Evolutionary conservation across 2,113 vertebrate genomes (phyloP), one percentile per base, ranked within the genome.

Genomic region (Ardeotis arabs): DNA sequence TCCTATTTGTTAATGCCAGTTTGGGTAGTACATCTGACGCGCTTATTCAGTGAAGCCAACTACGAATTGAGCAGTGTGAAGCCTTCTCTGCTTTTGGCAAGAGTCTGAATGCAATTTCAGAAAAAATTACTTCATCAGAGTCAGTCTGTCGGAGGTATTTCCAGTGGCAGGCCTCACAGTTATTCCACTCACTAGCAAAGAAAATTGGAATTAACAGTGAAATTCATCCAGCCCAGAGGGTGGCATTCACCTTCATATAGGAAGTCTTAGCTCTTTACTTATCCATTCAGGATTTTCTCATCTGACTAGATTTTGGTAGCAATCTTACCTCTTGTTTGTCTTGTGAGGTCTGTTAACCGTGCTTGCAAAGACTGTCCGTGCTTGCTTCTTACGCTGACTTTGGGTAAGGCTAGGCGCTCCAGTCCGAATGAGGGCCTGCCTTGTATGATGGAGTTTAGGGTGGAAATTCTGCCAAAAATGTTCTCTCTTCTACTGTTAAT

Each of bases 331-430:
- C 29, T 23, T 25, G 5, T 59, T 62, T 87, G 56, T 59, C 35
- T n/a, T 68, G 23, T 7, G 12, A 25, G 23, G 39, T 60, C 39
- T 60, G 29, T 41, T 69, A 10, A 14, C 20, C 4, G 1, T 5
- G 21, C 67, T n/a, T 0, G 0, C n/a, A 35, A 22, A 7, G 58
- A 9, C 80, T 49, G 52, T 33, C 35, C 5, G 0, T 47, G 2
- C 50, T 22, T 27, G 47, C 45, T 14, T 12, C 44, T 33, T 35
- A 2, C 9, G 24, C 49, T 75, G 73, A 2, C 45, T 39, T 35
- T 3, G 7, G 11, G 69, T 21, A 4, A 17, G 52, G 24, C 31
- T 23, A 4, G 8, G 20, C 33, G 13, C 33, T 47, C 41, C 4
- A 0, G 28, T 20, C 16, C 0, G 3, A 6, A 0, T 12, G 27